These are phyloP conservation scores for Pseudopipra pipra DNA, from an alignment of 2,113 vertebrate genomes.

Conservation along the genomic window DNA sequence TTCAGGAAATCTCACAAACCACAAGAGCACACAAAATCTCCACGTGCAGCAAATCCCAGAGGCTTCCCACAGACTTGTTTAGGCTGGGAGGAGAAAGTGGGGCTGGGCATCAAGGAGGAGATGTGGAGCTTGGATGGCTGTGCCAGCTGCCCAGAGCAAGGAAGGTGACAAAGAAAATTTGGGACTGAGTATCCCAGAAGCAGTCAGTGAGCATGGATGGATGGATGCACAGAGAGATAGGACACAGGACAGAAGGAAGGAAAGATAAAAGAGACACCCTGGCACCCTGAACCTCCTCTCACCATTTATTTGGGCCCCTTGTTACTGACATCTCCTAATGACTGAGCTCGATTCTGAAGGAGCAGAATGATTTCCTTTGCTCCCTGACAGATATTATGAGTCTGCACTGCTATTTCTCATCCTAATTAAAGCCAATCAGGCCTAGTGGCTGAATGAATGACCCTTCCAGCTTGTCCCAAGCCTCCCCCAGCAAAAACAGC, in stretches of 20 bases:
- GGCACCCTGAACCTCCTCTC: neutral
- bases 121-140: neutral
- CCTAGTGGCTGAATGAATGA: neutral
- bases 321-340: neutral
- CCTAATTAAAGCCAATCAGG: neutral
- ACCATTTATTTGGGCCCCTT: neutral
- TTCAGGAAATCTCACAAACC: neutral
- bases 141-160: neutral
- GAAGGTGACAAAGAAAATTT: neutral
- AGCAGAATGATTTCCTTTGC: neutral
- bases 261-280: neutral
- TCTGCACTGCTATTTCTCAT: neutral
- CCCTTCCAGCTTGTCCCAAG: neutral
- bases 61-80: neutral
- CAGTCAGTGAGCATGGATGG: neutral
- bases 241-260: neutral
- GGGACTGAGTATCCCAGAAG: neutral
- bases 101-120: neutral
- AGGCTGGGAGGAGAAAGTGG: neutral
- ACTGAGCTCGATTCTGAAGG: neutral
- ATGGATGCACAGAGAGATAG: neutral
- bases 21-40: neutral
- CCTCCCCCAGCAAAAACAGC: neutral
- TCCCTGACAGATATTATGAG: neutral
- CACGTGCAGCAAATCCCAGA: neutral